Conservation (phyloP, 2,888 invertebrate species). For the Drosophila picticornis region DNA sequence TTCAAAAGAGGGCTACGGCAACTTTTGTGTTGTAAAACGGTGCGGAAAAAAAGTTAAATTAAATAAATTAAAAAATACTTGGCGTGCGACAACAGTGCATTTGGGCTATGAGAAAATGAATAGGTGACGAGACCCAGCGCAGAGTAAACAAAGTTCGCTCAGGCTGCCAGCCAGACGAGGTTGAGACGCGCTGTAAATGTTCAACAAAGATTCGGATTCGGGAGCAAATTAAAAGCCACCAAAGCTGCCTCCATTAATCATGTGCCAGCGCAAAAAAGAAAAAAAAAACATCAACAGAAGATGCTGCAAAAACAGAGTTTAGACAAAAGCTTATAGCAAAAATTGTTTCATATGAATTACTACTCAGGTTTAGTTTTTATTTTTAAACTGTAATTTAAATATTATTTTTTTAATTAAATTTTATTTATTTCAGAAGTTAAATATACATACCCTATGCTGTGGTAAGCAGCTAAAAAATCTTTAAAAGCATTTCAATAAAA, state of each 20-base stretch:
- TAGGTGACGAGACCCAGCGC: slow-evolving; percentile 43
- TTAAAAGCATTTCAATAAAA: not conserved
- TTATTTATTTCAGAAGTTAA: not conserved
- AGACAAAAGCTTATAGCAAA: slow-evolving; percentile 42
- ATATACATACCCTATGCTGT: not conserved
- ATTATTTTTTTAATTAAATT: not conserved
- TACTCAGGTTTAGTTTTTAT: too few relatives aligned
- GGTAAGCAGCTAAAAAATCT: not conserved
- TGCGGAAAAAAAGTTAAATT: slow-evolving; percentile 69
- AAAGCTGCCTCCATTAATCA: slow-evolving; percentile 78
- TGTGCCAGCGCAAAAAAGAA: slow-evolving; percentile 43
- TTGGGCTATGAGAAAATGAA: slow-evolving; percentile 24
- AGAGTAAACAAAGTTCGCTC: slow-evolving; percentile 62
- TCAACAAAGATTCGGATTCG: slow-evolving; percentile 68
- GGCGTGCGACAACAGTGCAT: slow-evolving; percentile 63
- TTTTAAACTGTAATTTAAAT: not conserved
- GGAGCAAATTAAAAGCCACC: slow-evolving; percentile 78
- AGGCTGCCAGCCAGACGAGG: slow-evolving; percentile 59
- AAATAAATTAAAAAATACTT: slow-evolving; percentile 81
- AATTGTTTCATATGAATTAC: not conserved
- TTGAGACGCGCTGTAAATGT: slow-evolving; percentile 62
- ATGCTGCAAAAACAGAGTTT: slow-evolving; percentile 22
- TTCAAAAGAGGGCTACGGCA: slow-evolving; percentile 57
- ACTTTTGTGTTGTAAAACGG: slow-evolving; percentile 60
- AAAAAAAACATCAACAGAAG: slow-evolving; percentile 3